Percentiles rank a stretch among this genome's conserved stretches.
phyloP scores from a whole-genome alignment of 2,113 vertebrate species.

The Spilogale gracilis region DNA sequence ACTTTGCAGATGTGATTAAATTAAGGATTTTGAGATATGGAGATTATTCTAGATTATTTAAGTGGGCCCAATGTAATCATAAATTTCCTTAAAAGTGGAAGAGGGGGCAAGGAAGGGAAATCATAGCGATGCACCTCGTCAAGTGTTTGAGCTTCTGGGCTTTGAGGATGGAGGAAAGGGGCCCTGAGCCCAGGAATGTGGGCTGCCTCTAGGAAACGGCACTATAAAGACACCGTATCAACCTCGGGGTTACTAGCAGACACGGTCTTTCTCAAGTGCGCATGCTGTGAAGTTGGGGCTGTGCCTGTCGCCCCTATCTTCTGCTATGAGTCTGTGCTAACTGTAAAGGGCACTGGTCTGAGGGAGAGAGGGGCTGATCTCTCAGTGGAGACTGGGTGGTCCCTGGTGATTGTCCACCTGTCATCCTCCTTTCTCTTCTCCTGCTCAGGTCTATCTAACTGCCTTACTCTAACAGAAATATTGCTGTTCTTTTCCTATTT shows the following conservation, averaged over 20 bases:
- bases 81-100: background rate
- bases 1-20: background rate
- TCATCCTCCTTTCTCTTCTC: background rate
- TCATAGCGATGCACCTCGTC: background rate
- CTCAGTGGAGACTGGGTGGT: background rate
- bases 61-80: background rate
- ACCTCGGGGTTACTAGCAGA: background rate
- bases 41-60: background rate
- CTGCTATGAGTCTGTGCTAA: background rate
- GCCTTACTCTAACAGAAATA: background rate
- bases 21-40: background rate
- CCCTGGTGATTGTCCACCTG: background rate
- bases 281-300: background rate
- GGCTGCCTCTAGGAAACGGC: background rate
- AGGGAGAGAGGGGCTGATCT: background rate
- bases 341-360: background rate
- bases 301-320: accelerated
- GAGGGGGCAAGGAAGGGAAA: background rate
- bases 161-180: background rate
- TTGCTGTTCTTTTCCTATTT: background rate
- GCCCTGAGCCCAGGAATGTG: background rate
- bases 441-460: background rate
- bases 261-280: background rate
- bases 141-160: background rate
- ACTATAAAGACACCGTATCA: background rate